Evolutionary conservation across 1,140 invertebrate species (phyloP).

Genomic region (Drosophila auraria): DNA sequence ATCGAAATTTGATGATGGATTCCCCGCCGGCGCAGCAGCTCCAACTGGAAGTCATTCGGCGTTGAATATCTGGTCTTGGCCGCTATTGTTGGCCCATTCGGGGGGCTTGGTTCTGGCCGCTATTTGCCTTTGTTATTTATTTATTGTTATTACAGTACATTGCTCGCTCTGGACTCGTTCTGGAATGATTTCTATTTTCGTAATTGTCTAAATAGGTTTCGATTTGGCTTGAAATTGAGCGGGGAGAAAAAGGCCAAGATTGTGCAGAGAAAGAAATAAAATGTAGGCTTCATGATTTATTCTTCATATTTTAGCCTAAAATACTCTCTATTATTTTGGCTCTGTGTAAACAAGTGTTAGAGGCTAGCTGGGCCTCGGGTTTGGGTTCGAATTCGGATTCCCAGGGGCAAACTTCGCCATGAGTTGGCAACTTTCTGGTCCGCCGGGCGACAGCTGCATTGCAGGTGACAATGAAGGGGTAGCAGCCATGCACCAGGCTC

Average conservation of each 20-base stretch:
- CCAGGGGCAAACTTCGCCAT: slow-evolving; percentile 30
- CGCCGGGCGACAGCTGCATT: slow-evolving; percentile 44
- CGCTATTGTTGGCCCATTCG: slow-evolving; percentile 64
- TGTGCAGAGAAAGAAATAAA: background rate
- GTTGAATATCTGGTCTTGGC: slow-evolving; percentile 46
- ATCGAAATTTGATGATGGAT: slow-evolving; percentile 84
- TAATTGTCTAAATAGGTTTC: slow-evolving; percentile 75
- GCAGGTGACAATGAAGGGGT: slow-evolving; percentile 53
- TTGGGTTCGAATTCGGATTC: slow-evolving; percentile 18
- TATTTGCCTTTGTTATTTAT: slow-evolving; percentile 83
- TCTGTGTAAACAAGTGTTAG: slow-evolving; percentile 9
- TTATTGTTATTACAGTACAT: slow-evolving; percentile 81
- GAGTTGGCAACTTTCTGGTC: slow-evolving; percentile 52
- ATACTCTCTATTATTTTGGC: background rate
- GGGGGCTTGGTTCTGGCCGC: slow-evolving; percentile 50
- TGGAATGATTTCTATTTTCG: slow-evolving; percentile 53
- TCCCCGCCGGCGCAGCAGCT: slow-evolving; percentile 20
- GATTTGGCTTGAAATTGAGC: slow-evolving; percentile 67
- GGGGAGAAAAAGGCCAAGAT: background rate
- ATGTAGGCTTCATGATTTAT: rapidly evolving
- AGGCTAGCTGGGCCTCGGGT: background rate
- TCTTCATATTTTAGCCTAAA: too few species aligned
- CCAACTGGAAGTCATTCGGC: slow-evolving; percentile 34
- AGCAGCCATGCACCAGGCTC: slow-evolving; percentile 13
- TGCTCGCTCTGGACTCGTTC: slow-evolving; percentile 57